Evolutionary conservation across 2,888 invertebrate genomes (phyloP), one percentile per base, ranked within the genome.

Genomic region (Zele albiditarsus): DNA sequence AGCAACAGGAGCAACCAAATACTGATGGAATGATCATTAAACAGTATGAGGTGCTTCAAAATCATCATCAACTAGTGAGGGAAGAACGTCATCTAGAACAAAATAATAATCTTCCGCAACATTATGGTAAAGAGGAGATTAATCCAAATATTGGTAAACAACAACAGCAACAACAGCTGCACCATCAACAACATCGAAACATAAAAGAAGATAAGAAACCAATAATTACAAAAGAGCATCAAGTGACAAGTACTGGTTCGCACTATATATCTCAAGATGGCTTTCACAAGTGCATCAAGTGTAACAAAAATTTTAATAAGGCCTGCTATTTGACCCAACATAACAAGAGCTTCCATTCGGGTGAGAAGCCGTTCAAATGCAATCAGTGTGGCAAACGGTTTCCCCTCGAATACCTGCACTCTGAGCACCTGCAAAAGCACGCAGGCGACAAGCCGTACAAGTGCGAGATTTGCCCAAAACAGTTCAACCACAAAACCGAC

Each of bases 401-500:
- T 89, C 92, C 94, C 67, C 92, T 92, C 85, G 94, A 94, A 82
- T 91, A 91, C 31, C 91, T 92, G n/a, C 94, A 94, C 86, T 92
- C 93, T 80, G 93, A 93, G 83, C 97, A 97, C 88, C 91, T 93
- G 85, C 91, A 91, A 38, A 95, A 96, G 86, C 96, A 96, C 88
- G 92, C 94, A 20, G 94, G 94, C 76, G 94, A 96, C 79, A 96
- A 97, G 87, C 96, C 96, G 16, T 95, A 95, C 90, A 96, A 96
- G 90, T 97, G 97, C 90, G 93, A 93, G 76, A 91, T 93, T 77
- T 97, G 96, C 85, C 95, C 95, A 23, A 97, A 97, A 89, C 95
- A 95, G 84, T 97, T 97, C 90, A 96, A 96, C 87, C 96, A 97
- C 90, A 97, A 96, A 90, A 96, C 96, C 72, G 97, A 97, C 88